Evolutionary conservation across 2,888 invertebrate species (phyloP).

Genomic region (Drepana falcataria): DNA sequence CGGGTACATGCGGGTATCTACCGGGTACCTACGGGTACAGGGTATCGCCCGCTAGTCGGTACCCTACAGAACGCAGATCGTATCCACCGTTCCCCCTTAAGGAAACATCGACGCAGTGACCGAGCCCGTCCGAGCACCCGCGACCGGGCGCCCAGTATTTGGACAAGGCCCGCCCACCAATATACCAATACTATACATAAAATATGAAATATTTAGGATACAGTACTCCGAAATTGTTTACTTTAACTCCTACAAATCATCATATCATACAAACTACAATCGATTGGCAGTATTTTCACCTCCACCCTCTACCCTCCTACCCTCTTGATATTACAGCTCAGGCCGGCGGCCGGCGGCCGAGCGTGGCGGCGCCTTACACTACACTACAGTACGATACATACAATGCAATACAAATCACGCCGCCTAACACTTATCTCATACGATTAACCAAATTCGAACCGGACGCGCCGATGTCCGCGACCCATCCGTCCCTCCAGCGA

Average conservation of each 20-base stretch:
- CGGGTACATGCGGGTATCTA: too few relatives aligned
- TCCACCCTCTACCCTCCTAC: slow-evolving; percentile 26
- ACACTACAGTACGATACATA: too few relatives aligned
- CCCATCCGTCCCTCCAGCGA: background rate
- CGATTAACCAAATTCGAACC: slow-evolving; percentile 11
- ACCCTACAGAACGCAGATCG: slow-evolving; percentile 76
- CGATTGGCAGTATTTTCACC: slow-evolving; percentile 75
- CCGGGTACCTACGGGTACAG: too few relatives aligned
- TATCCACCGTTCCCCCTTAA: slow-evolving; percentile 66
- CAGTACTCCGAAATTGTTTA: slow-evolving; percentile 64
- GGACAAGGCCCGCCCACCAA: slow-evolving; percentile 41
- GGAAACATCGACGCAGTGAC: slow-evolving; percentile 55
- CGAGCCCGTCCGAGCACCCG: slow-evolving; percentile 30
- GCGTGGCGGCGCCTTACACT: background rate
- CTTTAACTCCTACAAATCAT: slow-evolving; percentile 66
- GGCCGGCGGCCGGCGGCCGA: slow-evolving; percentile 7
- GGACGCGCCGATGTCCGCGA: background rate
- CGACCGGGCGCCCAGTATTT: slow-evolving; percentile 6
- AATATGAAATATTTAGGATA: slow-evolving; percentile 66
- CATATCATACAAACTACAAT: slow-evolving; percentile 67
- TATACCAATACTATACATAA: slow-evolving; percentile 67
- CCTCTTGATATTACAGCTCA: slow-evolving; percentile 8
- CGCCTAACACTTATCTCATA: slow-evolving; percentile 18
- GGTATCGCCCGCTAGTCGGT: slow-evolving; percentile 55
- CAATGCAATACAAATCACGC: background rate